Evolutionary conservation across 2,888 invertebrate genomes (phyloP), one percentile per base, ranked within the genome.

Genomic region (Lasioglossum villosulum): DNA sequence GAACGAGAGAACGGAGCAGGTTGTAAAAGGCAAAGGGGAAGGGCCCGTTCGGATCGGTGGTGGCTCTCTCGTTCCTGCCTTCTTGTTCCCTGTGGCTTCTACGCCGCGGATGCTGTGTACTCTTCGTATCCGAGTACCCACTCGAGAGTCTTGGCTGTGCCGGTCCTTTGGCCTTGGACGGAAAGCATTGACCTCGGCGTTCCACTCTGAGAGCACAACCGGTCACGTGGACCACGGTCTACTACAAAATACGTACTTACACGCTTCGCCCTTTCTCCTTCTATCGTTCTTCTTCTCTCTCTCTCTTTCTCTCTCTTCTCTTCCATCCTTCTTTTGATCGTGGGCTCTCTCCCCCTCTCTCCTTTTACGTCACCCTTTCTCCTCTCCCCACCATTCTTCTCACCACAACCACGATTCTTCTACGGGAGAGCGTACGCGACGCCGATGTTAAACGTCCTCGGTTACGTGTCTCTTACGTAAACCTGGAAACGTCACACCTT

Each of bases 161-260:
- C 90, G 90, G 92, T 93, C 91, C 93, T 92, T 93, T 93, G 93
- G 93, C 94, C 94, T 94, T 94, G 93, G 93, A 93, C 90, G 90
- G 92, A 91, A 94, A 94, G 90, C 94, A 92, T 93, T 94, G 94
- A 94, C 94, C 94, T 93, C 94, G 88, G 89, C 93, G 92, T 92
- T 93, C 92, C 93, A 91, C 91, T 92, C 92, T 83, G 91, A 91
- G 92, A 92, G 92, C 89, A 90, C 92, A 93, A 92, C 92, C 93
- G 92, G 91, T 91, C 93, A 92, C 90, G 91, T 91, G 91, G 91
- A 91, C 92, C 93, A 89, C 89, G 91, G 88, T 91, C 92, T 92
- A 90, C 91, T 92, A 92, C 91, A 91, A 92, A 92, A 92, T 92
- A 91, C 90, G 88, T 90, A 89, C 88, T 90, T 90, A 86, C 88